These are phyloP conservation scores for Drosophila sproati DNA, from an alignment of 1,140 invertebrate genomes.

Conservation along the genomic window DNA sequence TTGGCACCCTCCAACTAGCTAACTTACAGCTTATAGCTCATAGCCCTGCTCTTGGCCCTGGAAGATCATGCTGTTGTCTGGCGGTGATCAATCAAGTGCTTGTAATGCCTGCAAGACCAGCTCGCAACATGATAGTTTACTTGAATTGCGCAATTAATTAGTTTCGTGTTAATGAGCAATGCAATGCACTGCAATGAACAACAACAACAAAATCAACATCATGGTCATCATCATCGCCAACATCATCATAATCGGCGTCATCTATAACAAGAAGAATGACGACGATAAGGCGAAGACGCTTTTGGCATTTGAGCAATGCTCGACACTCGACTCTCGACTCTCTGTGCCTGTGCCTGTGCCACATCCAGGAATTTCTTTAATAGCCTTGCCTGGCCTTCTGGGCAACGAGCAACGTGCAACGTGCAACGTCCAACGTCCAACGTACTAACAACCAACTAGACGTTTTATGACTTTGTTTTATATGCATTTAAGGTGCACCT, in stretches of 20 bases:
- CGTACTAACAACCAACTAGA: constrained; percentile 9
- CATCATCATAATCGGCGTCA: background rate
- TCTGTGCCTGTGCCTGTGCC: constrained; percentile 3
- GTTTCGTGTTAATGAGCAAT: constrained; percentile 83
- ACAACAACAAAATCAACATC: constrained; percentile 9
- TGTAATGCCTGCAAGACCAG: constrained; percentile 46
- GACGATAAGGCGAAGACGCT: constrained; percentile 30
- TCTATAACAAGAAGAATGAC: constrained; percentile 6
- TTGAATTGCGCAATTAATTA: constrained; percentile 81
- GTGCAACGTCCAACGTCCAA: background rate
- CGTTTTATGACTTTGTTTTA: constrained; percentile 48
- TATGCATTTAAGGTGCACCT: constrained; percentile 22
- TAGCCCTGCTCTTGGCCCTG: constrained; percentile 7
- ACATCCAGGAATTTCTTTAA: constrained; percentile 52
- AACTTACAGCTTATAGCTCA: background rate
- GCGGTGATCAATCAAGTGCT: constrained; percentile 73
- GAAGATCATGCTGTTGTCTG: constrained; percentile 53
- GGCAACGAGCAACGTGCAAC: constrained; percentile 3
- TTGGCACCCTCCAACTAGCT: constrained; percentile 8
- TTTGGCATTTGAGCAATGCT: constrained; percentile 55
- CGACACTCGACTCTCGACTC: constrained; percentile 28
- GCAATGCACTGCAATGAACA: constrained; percentile 64
- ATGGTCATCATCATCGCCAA: constrained; percentile 18
- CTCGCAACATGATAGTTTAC: constrained; percentile 77
- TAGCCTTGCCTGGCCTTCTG: constrained; percentile 37